Evolutionary conservation across 2,113 vertebrate species (phyloP).

Genomic region (Perca fluviatilis): DNA sequence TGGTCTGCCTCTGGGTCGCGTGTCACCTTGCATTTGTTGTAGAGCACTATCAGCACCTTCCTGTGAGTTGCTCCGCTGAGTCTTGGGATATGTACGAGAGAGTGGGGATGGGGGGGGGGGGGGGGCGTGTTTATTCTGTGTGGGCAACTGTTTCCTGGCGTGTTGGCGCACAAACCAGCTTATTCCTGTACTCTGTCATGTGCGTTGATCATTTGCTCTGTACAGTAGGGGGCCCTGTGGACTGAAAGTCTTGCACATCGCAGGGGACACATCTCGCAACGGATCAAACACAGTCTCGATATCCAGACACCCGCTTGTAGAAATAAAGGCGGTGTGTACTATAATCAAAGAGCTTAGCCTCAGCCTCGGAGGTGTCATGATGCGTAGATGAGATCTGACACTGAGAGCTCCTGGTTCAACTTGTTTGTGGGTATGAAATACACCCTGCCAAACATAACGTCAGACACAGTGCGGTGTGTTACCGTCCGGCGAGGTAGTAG

Average conservation of each 20-base stretch:
- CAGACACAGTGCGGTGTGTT: conserved; percentile 26
- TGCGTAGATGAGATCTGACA: neutral
- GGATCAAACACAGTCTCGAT: conserved; percentile 10
- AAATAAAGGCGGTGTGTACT: neutral
- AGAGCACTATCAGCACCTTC: neutral
- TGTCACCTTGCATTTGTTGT: neutral
- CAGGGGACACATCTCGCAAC: rapidly evolving
- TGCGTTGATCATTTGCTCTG: neutral
- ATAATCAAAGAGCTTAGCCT: neutral
- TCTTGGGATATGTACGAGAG: neutral
- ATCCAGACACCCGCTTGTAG: conserved; percentile 13
- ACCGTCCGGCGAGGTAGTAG: neutral
- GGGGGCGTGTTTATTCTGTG: neutral
- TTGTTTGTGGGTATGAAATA: neutral
- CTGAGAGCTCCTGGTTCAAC: rapidly evolving
- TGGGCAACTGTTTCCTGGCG: neutral
- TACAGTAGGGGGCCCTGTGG: conserved; percentile 25
- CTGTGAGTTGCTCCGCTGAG: neutral
- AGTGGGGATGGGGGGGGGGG: no score
- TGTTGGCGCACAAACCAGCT: neutral
- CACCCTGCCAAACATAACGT: conserved; percentile 18
- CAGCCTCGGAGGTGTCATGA: neutral
- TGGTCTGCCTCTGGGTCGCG: neutral
- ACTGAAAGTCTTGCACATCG: neutral
- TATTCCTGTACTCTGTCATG: neutral